Percentiles rank a stretch among this genome's conserved stretches.
Conservation (phyloP, 2,113 vertebrate genomes). For the Craseonycteris thonglongyai region DNA sequence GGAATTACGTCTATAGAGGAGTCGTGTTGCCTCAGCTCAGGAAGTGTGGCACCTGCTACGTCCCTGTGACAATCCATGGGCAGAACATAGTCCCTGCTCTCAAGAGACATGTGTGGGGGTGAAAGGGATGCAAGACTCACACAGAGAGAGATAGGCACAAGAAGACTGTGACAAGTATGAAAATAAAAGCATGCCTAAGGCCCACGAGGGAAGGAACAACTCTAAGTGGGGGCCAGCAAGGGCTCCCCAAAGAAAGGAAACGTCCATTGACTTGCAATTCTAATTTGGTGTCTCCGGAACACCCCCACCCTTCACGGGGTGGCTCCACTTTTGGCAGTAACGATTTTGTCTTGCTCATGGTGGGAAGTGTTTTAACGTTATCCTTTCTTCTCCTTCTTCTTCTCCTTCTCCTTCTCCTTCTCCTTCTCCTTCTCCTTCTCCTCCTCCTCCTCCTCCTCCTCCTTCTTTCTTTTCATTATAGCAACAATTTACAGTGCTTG, state of each 20-base stretch:
- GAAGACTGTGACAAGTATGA: accelerated
- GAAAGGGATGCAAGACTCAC: background rate
- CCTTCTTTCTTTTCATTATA: background rate
- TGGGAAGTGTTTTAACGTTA: background rate
- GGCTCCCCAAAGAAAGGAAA: background rate
- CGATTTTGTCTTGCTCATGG: background rate
- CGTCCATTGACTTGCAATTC: accelerated
- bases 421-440: no score
- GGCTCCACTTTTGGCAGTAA: background rate
- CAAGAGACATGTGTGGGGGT: no score
- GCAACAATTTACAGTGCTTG: background rate
- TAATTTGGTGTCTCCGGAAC: accelerated
- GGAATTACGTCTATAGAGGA: accelerated
- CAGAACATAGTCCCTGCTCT: accelerated
- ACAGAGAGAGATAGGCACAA: background rate
- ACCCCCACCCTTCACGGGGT: background rate
- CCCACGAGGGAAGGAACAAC: accelerated
- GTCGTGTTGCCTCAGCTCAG: accelerated
- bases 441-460: no score
- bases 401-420: no score
- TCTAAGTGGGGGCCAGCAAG: background rate
- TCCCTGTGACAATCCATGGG: accelerated
- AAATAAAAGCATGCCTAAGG: accelerated
- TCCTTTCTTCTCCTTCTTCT: background rate
- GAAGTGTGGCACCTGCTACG: accelerated